Percentiles rank a stretch among this genome's conserved stretches.
Evolutionary conservation across 2,888 invertebrate species (phyloP).

Genomic region (Trissoscelio sp.): DNA sequence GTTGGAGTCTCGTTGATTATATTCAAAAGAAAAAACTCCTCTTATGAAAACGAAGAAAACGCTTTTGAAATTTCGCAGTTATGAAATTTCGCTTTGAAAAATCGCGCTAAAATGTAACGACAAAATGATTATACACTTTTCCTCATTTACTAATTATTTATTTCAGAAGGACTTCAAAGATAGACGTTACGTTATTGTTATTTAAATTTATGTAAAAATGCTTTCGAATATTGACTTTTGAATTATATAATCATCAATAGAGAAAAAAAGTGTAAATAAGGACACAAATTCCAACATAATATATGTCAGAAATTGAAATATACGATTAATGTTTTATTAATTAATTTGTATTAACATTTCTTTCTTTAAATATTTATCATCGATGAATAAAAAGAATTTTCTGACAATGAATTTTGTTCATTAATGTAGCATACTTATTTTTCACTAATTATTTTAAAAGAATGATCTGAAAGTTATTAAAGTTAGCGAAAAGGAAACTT

Average conservation of each 20-base stretch:
- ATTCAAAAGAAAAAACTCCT: conserved; percentile 20
- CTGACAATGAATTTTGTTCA: too few species aligned
- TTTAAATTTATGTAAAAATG: neutral
- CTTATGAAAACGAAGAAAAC: conserved; percentile 12
- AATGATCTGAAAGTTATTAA: conserved; percentile 4
- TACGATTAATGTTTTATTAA: too few species aligned
- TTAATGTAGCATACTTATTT: too few species aligned
- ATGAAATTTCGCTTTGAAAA: conserved; percentile 30
- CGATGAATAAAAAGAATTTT: too few species aligned
- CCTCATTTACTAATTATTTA: neutral
- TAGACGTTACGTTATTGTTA: neutral
- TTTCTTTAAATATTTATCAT: too few species aligned
- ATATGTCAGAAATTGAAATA: too few species aligned
- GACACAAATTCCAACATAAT: too few species aligned
- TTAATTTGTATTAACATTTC: too few species aligned
- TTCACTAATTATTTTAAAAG: neutral
- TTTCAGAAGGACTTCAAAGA: neutral
- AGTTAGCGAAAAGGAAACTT: neutral
- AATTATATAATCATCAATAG: neutral
- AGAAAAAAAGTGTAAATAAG: too few species aligned
- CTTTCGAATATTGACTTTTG: neutral
- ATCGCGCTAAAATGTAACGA: neutral
- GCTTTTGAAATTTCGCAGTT: conserved; percentile 9
- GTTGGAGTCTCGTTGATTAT: conserved; percentile 26
- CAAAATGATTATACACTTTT: neutral